Evolutionary conservation across 2,797 vertebrate genomes (phyloP).

Genomic region (Silurus lanzhouensis): DNA sequence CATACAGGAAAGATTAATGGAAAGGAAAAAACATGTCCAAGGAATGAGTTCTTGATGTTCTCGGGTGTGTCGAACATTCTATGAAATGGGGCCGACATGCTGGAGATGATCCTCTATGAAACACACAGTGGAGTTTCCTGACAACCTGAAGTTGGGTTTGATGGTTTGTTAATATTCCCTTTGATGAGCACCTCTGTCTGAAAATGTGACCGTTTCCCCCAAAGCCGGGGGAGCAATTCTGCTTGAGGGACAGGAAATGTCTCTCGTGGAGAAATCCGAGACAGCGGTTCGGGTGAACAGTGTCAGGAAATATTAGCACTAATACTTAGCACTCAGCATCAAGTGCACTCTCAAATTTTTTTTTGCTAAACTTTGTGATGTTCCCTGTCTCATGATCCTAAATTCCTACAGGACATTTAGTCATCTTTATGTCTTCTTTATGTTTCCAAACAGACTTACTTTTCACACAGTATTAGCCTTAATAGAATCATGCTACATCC

Average conservation of each 20-base stretch:
- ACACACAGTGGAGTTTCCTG: neutral
- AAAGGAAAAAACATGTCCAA: neutral
- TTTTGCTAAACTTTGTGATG: neutral
- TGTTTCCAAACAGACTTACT: constrained; percentile 2
- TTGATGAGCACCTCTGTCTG: constrained; percentile 71
- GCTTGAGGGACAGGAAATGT: constrained; percentile 72
- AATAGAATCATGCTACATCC: neutral
- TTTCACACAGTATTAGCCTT: neutral
- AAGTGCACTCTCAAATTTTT: neutral
- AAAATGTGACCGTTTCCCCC: constrained; percentile 77
- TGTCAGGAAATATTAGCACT: constrained; percentile 70
- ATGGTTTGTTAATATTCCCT: neutral
- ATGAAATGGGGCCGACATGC: constrained; percentile 7
- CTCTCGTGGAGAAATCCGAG: constrained; percentile 58
- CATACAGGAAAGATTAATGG: neutral
- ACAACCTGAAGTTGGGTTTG: neutral
- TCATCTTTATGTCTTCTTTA: constrained; percentile 4
- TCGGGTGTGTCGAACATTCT: neutral
- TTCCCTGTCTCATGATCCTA: neutral
- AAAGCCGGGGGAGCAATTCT: constrained; percentile 72
- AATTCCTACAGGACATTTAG: neutral
- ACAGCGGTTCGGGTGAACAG: constrained; percentile 62
- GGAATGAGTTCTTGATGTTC: neutral
- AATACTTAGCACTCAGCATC: constrained; percentile 33
- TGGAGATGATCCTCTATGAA: constrained; percentile 10